A percentile compares a stretch with the other conserved stretches of the same genome.
phyloP scores from a whole-genome alignment of 2,888 invertebrate genomes.

The Agrochola lota region DNA sequence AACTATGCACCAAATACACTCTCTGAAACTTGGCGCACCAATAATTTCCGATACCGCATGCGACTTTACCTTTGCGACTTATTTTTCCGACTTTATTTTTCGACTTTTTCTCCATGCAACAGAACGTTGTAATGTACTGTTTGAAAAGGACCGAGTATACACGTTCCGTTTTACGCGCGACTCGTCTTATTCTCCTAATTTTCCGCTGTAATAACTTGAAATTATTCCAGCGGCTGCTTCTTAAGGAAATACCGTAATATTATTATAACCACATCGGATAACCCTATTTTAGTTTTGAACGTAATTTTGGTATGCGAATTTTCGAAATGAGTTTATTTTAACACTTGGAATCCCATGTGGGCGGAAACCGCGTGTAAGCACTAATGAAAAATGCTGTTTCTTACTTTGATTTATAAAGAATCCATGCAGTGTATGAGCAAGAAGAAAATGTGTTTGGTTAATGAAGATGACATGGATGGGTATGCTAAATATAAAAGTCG shows the following conservation, averaged over 20 bases:
- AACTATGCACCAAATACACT: slow-evolving; percentile 53
- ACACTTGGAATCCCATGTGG: not conserved
- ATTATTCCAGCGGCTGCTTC: slow-evolving; percentile 67
- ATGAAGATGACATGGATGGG: not conserved
- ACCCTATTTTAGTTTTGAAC: slow-evolving; percentile 59
- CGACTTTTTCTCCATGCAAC: slow-evolving; percentile 13
- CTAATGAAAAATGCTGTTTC: not conserved
- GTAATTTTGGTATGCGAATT: slow-evolving; percentile 46
- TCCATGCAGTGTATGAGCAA: not conserved
- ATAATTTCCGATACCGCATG: slow-evolving; percentile 48
- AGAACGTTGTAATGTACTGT: slow-evolving; percentile 54
- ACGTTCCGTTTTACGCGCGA: slow-evolving; percentile 70
- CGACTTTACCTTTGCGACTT: slow-evolving; percentile 32
- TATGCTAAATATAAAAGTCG: not conserved
- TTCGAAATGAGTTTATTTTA: slow-evolving; percentile 8
- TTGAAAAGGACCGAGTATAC: slow-evolving; percentile 61
- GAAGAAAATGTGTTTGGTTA: not conserved
- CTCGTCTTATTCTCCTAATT: slow-evolving; percentile 72
- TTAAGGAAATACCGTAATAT: slow-evolving; percentile 67
- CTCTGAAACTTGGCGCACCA: slow-evolving; percentile 41
- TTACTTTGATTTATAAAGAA: not conserved
- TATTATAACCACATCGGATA: slow-evolving; percentile 67
- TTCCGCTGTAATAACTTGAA: slow-evolving; percentile 73
- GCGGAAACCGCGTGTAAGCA: not conserved
- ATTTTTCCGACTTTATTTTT: slow-evolving; percentile 36